These are phyloP conservation scores for Drosophila niveifrons DNA, from an alignment of 2,888 invertebrate genomes.

Conservation along the genomic window DNA sequence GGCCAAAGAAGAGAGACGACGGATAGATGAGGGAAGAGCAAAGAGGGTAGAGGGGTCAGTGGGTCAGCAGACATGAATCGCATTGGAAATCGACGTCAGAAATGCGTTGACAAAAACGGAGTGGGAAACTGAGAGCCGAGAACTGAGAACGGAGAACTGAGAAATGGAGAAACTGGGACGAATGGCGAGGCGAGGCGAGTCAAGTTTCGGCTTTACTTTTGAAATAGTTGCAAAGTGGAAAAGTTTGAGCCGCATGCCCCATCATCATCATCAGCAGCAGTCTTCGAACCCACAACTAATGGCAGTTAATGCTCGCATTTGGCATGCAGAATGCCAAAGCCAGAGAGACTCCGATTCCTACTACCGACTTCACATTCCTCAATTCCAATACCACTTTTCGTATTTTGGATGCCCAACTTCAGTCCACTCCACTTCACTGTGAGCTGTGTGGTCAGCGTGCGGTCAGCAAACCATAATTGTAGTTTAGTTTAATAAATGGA, in stretches of 20 bases:
- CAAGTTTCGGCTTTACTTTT: slow-evolving; percentile 77
- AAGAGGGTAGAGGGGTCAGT: background rate
- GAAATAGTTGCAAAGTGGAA: slow-evolving; percentile 80
- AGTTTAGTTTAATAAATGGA: slow-evolving; percentile 60
- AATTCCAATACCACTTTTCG: background rate
- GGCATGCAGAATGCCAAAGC: slow-evolving; percentile 67
- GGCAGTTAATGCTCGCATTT: slow-evolving; percentile 68
- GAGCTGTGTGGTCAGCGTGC: slow-evolving; percentile 38
- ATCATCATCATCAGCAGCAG: slow-evolving; percentile 53
- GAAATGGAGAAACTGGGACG: background rate
- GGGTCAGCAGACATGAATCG: slow-evolving; percentile 69
- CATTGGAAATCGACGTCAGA: slow-evolving; percentile 70
- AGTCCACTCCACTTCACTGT: background rate
- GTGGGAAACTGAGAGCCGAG: background rate
- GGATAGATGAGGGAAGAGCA: too few species aligned
- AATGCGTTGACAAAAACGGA: slow-evolving; percentile 39
- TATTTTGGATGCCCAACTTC: background rate
- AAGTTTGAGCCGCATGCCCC: slow-evolving; percentile 66
- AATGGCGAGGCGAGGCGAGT: slow-evolving; percentile 5
- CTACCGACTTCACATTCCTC: slow-evolving; percentile 2
- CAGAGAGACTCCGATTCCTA: slow-evolving; percentile 1
- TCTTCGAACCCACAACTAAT: slow-evolving; percentile 45
- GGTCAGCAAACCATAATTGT: slow-evolving; percentile 58
- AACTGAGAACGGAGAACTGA: background rate
- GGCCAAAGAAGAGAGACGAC: background rate